phyloP scores from a whole-genome alignment of 2,113 vertebrate species.

The Hyperopisus bebe region DNA sequence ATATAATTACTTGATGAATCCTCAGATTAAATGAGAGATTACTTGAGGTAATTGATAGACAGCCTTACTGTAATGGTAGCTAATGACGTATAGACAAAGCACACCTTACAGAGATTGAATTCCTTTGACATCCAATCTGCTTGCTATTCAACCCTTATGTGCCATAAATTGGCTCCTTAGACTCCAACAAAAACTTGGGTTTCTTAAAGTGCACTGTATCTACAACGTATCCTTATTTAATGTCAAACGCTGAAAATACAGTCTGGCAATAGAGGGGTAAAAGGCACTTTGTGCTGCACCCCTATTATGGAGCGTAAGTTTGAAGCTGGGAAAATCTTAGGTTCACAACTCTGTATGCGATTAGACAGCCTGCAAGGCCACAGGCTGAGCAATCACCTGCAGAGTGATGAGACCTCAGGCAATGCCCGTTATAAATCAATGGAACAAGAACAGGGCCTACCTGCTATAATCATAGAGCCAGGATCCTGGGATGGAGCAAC shows the following conservation, averaged over 20 bases:
- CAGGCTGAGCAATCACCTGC: too few relatives aligned
- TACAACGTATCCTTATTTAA: background rate
- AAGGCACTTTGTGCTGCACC: too few relatives aligned
- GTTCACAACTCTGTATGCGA: too few relatives aligned
- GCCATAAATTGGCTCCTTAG: background rate
- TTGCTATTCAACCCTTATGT: background rate
- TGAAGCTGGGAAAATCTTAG: too few relatives aligned
- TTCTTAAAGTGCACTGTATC: background rate
- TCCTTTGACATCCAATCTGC: background rate
- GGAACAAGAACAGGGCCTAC: too few relatives aligned
- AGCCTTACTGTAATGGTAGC: background rate
- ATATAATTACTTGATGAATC: background rate
- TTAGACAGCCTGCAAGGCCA: too few relatives aligned
- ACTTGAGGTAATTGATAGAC: background rate
- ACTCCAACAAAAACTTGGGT: background rate
- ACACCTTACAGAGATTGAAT: background rate
- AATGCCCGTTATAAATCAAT: too few relatives aligned
- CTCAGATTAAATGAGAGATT: background rate
- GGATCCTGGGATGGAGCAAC: background rate
- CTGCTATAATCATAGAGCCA: too few relatives aligned
- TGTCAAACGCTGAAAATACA: too few relatives aligned
- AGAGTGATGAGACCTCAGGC: too few relatives aligned
- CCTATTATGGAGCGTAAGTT: too few relatives aligned
- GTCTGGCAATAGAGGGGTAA: too few relatives aligned
- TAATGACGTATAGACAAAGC: background rate